These are phyloP conservation scores for Stenchaetothrips biformis DNA, from an alignment of 2,888 invertebrate genomes.

Conservation along the genomic window DNA sequence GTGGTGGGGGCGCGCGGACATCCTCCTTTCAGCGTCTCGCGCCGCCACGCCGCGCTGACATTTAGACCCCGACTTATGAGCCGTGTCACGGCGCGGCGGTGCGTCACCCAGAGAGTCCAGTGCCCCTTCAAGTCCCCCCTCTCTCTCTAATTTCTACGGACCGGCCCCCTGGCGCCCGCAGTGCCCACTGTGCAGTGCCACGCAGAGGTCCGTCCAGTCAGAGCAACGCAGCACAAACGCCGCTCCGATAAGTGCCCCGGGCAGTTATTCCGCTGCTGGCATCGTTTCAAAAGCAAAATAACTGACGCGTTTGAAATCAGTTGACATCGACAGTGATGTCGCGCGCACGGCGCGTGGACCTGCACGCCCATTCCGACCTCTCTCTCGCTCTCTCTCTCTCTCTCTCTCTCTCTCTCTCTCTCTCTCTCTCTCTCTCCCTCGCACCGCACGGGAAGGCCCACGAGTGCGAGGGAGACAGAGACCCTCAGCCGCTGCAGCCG, in stretches of 20 bases:
- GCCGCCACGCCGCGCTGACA: slow-evolving; percentile 5
- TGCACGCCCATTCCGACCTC: too few species aligned
- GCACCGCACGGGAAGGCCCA: too few species aligned
- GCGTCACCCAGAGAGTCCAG: background rate
- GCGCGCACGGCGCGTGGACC: background rate
- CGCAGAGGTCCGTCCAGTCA: background rate
- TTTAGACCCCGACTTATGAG: slow-evolving; percentile 21
- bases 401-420: too few species aligned
- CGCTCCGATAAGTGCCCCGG: slow-evolving; percentile 8
- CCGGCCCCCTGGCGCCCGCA: background rate
- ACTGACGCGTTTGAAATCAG: slow-evolving; percentile 24
- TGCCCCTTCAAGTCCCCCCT: background rate
- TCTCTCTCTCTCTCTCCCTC: too few species aligned
- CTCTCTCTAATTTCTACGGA: background rate
- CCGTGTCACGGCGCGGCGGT: background rate
- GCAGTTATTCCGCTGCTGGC: slow-evolving; percentile 18
- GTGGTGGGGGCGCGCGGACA: slow-evolving; percentile 5
- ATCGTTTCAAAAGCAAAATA: slow-evolving; percentile 23
- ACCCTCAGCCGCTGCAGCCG: too few species aligned
- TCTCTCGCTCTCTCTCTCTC: too few species aligned
- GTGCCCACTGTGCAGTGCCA: background rate
- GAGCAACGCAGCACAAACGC: background rate
- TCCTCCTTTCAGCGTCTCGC: background rate
- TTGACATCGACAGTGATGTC: slow-evolving; percentile 24
- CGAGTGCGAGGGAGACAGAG: too few species aligned